These are phyloP conservation scores for Disparrhopalites patrizii DNA, from an alignment of 2,888 invertebrate genomes.

Conservation along the genomic window DNA sequence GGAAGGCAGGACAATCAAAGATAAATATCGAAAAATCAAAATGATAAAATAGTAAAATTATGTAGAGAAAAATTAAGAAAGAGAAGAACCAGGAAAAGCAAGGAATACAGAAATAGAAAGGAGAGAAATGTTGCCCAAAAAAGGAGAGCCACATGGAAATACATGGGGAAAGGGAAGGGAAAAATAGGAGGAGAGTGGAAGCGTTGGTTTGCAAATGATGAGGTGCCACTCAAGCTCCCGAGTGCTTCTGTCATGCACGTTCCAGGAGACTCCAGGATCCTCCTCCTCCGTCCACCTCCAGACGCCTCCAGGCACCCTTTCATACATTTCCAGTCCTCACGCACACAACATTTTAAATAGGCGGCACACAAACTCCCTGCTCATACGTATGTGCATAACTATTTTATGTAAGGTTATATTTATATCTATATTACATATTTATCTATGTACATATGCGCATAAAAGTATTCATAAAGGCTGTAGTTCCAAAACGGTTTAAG, in stretches of 20 bases:
- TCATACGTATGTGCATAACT: not conserved
- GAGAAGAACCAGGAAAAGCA: not conserved
- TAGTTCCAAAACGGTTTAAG: too few relatives aligned
- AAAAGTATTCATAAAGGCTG: too few relatives aligned
- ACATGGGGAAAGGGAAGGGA: not conserved
- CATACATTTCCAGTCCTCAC: not conserved
- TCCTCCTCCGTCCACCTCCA: not conserved
- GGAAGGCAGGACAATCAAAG: too few relatives aligned
- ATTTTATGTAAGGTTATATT: not conserved
- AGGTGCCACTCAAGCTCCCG: constrained; percentile 29
- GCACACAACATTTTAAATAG: not conserved
- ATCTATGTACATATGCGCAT: not conserved
- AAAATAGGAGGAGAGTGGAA: not conserved
- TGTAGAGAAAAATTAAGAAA: not conserved
- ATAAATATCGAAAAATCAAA: too few relatives aligned
- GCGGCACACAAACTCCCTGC: not conserved
- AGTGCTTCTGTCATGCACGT: constrained; percentile 19
- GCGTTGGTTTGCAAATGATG: constrained; percentile 30
- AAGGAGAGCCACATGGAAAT: too few relatives aligned
- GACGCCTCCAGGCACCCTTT: constrained; percentile 13
- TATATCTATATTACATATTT: not conserved
- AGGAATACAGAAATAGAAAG: too few relatives aligned
- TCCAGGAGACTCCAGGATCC: not conserved
- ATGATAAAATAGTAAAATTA: too few relatives aligned
- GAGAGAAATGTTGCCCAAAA: too few relatives aligned